These are phyloP conservation scores for Lasioglossum leucozonium DNA, from an alignment of 2,888 invertebrate genomes.

Conservation along the genomic window DNA sequence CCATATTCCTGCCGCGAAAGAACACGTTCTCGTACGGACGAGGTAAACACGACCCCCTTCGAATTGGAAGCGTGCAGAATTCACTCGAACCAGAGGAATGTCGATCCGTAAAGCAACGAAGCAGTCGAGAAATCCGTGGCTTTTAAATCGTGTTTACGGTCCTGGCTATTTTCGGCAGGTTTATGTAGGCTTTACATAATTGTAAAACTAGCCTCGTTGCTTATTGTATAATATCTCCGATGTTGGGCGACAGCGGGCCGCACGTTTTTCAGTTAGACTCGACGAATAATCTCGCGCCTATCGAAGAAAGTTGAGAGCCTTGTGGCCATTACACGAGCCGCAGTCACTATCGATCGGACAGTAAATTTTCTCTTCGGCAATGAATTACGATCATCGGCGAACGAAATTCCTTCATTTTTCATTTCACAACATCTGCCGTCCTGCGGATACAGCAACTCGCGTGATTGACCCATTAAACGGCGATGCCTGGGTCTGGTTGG, in stretches of 20 bases:
- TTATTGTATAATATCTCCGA: conserved; percentile 15
- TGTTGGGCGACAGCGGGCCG: not conserved
- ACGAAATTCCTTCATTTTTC: not conserved
- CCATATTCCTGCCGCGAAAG: not conserved
- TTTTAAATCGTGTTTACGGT: not conserved
- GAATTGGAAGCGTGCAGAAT: not conserved
- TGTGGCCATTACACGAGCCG: not conserved
- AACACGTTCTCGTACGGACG: no score
- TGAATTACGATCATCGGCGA: no score
- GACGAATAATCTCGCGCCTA: conserved; percentile 21
- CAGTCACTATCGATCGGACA: not conserved
- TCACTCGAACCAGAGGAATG: conserved; percentile 9
- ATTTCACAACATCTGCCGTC: not conserved
- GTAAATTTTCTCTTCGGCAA: conserved; percentile 4
- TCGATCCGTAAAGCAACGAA: not conserved
- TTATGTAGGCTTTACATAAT: conserved; percentile 28
- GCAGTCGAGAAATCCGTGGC: conserved; percentile 8
- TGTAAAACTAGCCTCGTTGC: not conserved
- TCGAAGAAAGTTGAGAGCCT: conserved; percentile 16
- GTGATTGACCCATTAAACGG: no score
- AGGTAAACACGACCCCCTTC: not conserved
- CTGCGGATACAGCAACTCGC: no score
- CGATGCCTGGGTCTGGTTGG: no score
- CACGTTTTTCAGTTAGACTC: not conserved
- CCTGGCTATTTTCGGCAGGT: conserved; percentile 16